Base-by-base conservation (phyloP, 2,113 vertebrate genomes). In the Rafetus swinhoei region DNA sequence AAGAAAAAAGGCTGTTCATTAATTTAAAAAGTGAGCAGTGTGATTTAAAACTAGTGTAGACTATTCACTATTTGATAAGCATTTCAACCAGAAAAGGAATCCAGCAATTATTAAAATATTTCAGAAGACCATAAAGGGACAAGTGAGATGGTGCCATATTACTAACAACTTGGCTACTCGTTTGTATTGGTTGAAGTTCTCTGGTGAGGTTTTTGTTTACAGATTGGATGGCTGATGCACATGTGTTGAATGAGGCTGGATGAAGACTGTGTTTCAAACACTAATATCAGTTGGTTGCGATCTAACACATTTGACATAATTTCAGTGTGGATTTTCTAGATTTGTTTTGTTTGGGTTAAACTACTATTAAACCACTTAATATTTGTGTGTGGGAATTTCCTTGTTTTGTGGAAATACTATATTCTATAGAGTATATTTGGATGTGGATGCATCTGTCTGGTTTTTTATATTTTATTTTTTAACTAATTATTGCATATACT, bases 141-240 rank as follows among this genome's bases (percentile, higher is more conserved):
- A 88, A 88, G 77, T 65, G 3, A 87, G 4, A 12, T 90, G 3
- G 10, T 91, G 80, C 87, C 27, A 77, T 90, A 29, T 54, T 2
- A 86, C 65, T 25, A 88, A 88, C 88, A 14, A 53, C 62, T 79
- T 69, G 32, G 35, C 32, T 95, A 11, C 87, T 90, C 86, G 9
- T 2, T 91, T 95, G 89, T 88, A 8, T 62, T 88, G 90, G 69
- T 90, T 94, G 80, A 90, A 77, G 5, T 91, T 95, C 86, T 84
- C 53, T 93, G 15, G 95, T 92, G 52, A 90, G 77, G 72, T 55
- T 79, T 92, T 81, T 90, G 27, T n/a, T 94, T n/a, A 82, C 50
- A 6, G 87, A 79, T 94, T 84, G 80, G 65, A 85, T 57, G 35
- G 65, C 87, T 93, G 35, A 80, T 80, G 65, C 32, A 87, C 12